These are phyloP conservation scores for Speoplatyrhinus poulsoni DNA, from an alignment of 2,113 vertebrate species.

Conservation along the genomic window DNA sequence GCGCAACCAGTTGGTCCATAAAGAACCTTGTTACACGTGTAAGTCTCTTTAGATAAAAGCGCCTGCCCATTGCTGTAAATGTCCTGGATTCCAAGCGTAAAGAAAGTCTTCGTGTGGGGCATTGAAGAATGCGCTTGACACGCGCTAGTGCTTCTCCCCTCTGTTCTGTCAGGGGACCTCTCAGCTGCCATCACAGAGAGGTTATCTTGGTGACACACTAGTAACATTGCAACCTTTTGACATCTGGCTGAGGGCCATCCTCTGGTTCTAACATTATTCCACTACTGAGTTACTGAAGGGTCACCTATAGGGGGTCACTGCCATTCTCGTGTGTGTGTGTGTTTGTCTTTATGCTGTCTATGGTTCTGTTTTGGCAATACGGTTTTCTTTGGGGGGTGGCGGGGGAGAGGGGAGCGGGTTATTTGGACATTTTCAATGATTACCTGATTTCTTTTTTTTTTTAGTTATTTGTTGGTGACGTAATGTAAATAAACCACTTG, in stretches of 20 bases:
- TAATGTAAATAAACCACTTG: too few species aligned
- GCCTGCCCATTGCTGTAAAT: too few species aligned
- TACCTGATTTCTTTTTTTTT: too few species aligned
- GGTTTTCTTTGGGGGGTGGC: too few species aligned
- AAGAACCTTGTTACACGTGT: too few species aligned
- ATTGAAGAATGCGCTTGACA: slow-evolving; percentile 52
- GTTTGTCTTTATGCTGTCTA: not conserved
- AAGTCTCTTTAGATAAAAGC: too few species aligned
- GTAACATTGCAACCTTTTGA: slow-evolving; percentile 45
- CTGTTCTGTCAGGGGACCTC: slow-evolving; percentile 27
- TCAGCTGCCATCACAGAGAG: slow-evolving; percentile 39
- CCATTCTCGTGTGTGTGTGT: slow-evolving; percentile 1
- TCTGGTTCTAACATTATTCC: slow-evolving; percentile 29
- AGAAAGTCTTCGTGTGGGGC: not conserved
- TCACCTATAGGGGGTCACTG: slow-evolving; percentile 21
- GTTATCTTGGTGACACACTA: slow-evolving; percentile 28
- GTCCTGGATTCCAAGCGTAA: not conserved
- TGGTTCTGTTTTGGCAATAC: not conserved
- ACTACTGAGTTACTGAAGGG: slow-evolving; percentile 19
- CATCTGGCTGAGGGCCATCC: slow-evolving; percentile 31
- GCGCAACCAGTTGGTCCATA: too few species aligned
- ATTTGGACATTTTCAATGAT: too few species aligned
- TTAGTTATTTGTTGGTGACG: too few species aligned
- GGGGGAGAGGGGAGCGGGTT: too few species aligned
- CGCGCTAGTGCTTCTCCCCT: slow-evolving; percentile 37